Evolutionary conservation across 2,113 vertebrate genomes (phyloP), one percentile per base, ranked within the genome.

Genomic region (Macaca mulatta): DNA sequence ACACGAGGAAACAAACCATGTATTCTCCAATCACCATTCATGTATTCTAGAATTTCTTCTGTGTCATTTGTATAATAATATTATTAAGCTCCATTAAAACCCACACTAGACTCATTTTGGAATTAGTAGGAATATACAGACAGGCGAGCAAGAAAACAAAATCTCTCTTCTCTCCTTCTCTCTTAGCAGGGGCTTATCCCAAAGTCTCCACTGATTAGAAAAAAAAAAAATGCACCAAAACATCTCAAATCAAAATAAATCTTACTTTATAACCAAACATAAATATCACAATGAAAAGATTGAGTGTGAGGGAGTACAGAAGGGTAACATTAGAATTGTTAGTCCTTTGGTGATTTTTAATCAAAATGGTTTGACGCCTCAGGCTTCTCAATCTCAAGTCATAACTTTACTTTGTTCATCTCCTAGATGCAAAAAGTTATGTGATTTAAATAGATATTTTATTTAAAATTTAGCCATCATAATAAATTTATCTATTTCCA

Each of bases 201-300:
- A 22, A 45, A 89, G 75, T 86, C 59, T 80, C 20, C 89, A 22
- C 11, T 86, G 78, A 83, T 89, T 75, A 50, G 94, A 95, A 61
- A 83, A 55, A 50, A 79, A 45, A 9, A 45, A 43, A 89, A 83
- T 27, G 5, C 11, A 23, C 40, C 32, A 94, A 83, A 40, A 20
- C 30, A 89, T 75, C 45, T 87, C 75, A 92, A 61, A 88, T 89
- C 30, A 90, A 89, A 97, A 59, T 64, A 95, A 90, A 87, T 80
- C 30, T 72, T 77, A 59, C 22, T 92, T 96, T 92, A 72, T 67
- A 89, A 88, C 10, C 27, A 64, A 91, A 83, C 48, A 83, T 78
- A 88, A 94, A 93, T 84, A 90, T 50, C 50, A 78, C 43, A 30
- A 5, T 20, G 6, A 25, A 80, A 40, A 57, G 0, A 35, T 0